Conservation (phyloP, 2,113 vertebrate species). For the Sturnus vulgaris region DNA sequence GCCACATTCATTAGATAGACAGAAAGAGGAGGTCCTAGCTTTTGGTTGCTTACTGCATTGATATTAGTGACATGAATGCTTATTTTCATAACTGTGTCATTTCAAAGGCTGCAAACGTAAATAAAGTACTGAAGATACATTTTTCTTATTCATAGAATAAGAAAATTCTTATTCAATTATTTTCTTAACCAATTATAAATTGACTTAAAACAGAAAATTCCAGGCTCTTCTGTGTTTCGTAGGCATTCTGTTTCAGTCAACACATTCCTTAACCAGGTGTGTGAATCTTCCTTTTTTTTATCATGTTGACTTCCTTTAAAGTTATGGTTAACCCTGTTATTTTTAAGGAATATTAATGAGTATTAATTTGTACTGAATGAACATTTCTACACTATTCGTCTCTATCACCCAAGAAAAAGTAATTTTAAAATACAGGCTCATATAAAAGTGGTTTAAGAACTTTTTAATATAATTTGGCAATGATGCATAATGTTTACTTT, state of each 20-base stretch:
- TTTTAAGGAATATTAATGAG: neutral
- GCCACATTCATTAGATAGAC: neutral
- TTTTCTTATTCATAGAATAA: neutral
- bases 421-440: neutral
- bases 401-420: neutral
- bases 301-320: neutral
- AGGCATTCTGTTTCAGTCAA: neutral
- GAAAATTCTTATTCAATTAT: too few relatives aligned
- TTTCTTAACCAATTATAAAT: neutral
- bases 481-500: neutral
- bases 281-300: neutral
- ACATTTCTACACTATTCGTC: neutral
- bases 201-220: neutral
- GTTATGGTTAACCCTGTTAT: neutral
- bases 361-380: neutral
- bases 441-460: neutral
- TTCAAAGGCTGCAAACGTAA: neutral
- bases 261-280: neutral
- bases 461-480: neutral
- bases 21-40: neutral
- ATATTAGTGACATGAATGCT: neutral
- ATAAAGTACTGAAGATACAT: neutral
- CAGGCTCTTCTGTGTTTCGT: neutral
- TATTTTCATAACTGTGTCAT: neutral
- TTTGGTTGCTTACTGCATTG: neutral